Evolutionary conservation across 2,888 invertebrate species (phyloP), one percentile per base, ranked within the genome.

Genomic region (Parnassius mnemosyne): DNA sequence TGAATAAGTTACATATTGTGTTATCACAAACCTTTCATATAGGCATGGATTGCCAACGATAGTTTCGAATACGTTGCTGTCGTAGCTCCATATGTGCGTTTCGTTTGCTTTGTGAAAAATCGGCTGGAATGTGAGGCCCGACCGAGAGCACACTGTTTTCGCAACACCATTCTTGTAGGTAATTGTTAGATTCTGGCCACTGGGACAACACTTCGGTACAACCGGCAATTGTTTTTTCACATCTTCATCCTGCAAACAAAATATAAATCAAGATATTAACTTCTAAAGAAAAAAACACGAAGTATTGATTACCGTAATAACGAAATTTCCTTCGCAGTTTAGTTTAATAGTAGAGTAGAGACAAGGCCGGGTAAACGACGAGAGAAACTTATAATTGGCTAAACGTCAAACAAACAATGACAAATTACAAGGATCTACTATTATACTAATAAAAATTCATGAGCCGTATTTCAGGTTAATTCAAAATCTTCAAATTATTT

Each of bases 21-120:
- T 47, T 46, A 10, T 50, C 52, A 67, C 72, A 59, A 75, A 93
- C 93, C 89, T 93, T 76, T 90, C 91, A 73, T 89, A 87, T 67
- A 71, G 74, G 76, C 94, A 94, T 53, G 93, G 93, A 71, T 91
- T 92, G 25, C 93, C 93, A 53, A 93, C 87, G 53, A 93, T 84
- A 1, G 93, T 92, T 66, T 93, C 89, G 70, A 92, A 93, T 41
- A 86, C 79, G 56, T 90, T 88, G 69, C 78, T 84, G 60, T 89
- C 84, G 57, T 85, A 89, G 52, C 80, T 83, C 74, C 88, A 84
- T 63, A 92, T 84, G 62, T 92, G 92, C 0, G 90, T 89, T 46
- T 81, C 85, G 67, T 93, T 93, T 60, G 89, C 90, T 42, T 90
- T 83, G 69, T 87, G 86, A 76, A 93, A 93, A 7, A 85, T 71